A percentile compares a stretch with the other conserved stretches of the same genome.
Conservation (phyloP, 2,797 vertebrate species). For the Malacoctenus gilli region DNA sequence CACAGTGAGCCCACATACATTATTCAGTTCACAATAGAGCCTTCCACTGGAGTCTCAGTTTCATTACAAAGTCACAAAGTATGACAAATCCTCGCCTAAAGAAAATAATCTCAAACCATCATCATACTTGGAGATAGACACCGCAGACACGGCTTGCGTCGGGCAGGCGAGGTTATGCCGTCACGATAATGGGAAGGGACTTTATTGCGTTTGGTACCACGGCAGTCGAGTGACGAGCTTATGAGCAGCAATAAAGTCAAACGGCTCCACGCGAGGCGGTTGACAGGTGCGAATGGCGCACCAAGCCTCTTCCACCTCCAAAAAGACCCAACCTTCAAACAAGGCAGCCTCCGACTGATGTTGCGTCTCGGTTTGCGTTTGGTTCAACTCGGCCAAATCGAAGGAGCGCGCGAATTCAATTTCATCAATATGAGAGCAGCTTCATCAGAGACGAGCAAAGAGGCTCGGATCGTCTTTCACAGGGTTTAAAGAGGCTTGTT, state of each 20-base stretch:
- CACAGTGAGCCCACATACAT: slow-evolving; percentile 55
- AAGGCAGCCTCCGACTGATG: too few species aligned
- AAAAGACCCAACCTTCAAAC: too few species aligned
- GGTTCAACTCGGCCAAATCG: too few species aligned
- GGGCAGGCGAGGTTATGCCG: neutral
- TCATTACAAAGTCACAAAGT: slow-evolving; percentile 44
- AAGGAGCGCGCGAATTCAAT: too few species aligned
- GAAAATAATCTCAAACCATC: slow-evolving; percentile 29
- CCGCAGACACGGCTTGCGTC: neutral
- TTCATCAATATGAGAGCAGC: neutral
- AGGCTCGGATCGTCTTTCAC: neutral
- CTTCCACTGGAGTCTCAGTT: slow-evolving; percentile 34
- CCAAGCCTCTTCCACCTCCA: too few species aligned
- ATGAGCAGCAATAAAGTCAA: neutral
- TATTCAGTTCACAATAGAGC: slow-evolving; percentile 52
- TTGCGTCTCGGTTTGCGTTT: too few species aligned
- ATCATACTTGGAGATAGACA: slow-evolving; percentile 12
- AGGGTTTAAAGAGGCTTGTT: neutral
- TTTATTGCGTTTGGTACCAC: neutral
- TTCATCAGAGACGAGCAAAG: neutral
- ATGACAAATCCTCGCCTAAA: slow-evolving; percentile 39
- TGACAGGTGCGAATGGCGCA: too few species aligned
- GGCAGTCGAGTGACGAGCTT: neutral
- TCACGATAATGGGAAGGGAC: neutral
- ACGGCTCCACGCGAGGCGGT: neutral